These are phyloP conservation scores for Hybos culiciformis DNA, from an alignment of 2,888 invertebrate genomes.

Conservation along the genomic window DNA sequence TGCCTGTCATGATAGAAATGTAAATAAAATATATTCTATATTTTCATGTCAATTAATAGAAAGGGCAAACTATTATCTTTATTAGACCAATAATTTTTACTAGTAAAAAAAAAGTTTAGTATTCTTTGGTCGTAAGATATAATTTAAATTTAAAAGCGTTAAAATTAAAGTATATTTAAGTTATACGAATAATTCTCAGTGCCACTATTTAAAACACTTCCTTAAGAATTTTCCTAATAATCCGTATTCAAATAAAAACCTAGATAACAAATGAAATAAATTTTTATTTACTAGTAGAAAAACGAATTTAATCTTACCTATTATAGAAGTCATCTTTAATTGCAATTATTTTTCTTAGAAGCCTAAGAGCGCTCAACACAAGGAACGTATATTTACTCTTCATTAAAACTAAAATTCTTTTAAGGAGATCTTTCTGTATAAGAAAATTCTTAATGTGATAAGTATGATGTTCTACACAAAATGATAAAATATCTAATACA, in stretches of 20 bases:
- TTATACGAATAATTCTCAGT: no score
- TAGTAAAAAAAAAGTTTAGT: no score
- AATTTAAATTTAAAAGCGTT: no score
- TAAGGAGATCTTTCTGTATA: slow-evolving; percentile 89
- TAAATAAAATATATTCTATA: no score
- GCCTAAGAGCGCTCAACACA: slow-evolving; percentile 87
- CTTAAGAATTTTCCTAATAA: no score
- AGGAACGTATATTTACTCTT: slow-evolving; percentile 95
- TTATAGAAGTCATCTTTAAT: slow-evolving; percentile 98
- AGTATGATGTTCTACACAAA: slow-evolving; percentile 98
- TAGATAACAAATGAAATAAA: background rate
- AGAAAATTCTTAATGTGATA: slow-evolving; percentile 98
- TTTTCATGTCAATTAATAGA: no score
- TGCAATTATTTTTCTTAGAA: slow-evolving; percentile 93
- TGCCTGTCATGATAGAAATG: no score
- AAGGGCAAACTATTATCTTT: no score
- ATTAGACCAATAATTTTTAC: no score
- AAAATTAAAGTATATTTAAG: no score
- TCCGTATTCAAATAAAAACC: slow-evolving; percentile 3
- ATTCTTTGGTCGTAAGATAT: no score
- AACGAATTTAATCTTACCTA: slow-evolving; percentile 28
- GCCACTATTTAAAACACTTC: no score
- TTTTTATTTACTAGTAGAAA: background rate
- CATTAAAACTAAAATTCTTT: slow-evolving; percentile 90
- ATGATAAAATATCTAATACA: slow-evolving; percentile 88